Evolutionary conservation across 2,113 vertebrate genomes (phyloP), one percentile per base, ranked within the genome.

Genomic region (Cavia aperea): DNA sequence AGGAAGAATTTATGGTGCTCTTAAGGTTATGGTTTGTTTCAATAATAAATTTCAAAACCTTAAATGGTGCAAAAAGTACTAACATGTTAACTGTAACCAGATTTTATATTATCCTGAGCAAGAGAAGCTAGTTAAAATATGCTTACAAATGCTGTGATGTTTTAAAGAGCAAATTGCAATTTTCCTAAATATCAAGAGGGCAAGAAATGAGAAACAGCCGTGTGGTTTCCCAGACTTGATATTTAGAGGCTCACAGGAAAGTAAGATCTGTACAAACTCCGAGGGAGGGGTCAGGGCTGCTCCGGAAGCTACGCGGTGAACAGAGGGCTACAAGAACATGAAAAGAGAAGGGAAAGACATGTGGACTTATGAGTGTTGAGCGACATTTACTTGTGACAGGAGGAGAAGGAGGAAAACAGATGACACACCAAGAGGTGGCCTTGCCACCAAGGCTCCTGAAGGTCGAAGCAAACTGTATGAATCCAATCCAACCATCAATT

Each of bases 151-250:
- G 78, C 77, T 65, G 13, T 73, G 81, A 95, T 92, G 95, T 94
- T 94, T 87, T 94, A 96, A 96, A 96, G 82, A 96, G 89, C 95
- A 97, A 96, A 97, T 95, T 96, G 65, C 43, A 72, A 96, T 95
- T 97, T 97, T 96, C 94, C 94, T 96, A 96, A 97, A 95, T 97
- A 97, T 95, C 94, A 97, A 96, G 94, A 96, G 89, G 81, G 95
- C 95, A 97, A 97, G 91, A 96, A 97, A 97, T 96, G 94, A 97
- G 94, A 97, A 96, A 92, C 96, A 97, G 96, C 91, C 83, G 93
- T 95, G 94, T 89, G 95, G 95, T 93, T 96, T 95, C 87, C 92
- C 83, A 94, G 94, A 93, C 93, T 95, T 90, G 91, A 88, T 91
- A 84, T 89, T 96, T 82, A 93, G 91, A 96, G 72, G 84, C 70